Evolutionary conservation across 2,888 invertebrate species (phyloP).

Genomic region (Pterostichus madidus): DNA sequence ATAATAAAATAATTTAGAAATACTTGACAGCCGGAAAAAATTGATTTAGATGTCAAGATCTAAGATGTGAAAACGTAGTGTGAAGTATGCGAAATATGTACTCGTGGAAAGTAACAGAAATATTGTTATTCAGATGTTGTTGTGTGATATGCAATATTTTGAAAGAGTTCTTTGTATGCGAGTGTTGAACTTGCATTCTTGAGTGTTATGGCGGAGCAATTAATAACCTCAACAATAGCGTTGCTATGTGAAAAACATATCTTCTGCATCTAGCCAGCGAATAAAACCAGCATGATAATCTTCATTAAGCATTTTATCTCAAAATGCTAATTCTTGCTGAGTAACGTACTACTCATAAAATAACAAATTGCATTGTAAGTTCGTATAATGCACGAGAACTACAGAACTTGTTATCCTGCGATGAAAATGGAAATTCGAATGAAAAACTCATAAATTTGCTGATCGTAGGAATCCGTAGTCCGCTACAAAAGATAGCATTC

Average conservation of each 20-base stretch:
- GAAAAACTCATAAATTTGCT: slow-evolving; percentile 56
- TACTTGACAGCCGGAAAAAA: too few relatives aligned
- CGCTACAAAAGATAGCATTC: slow-evolving; percentile 51
- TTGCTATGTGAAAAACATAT: slow-evolving; percentile 17
- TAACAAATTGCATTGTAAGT: slow-evolving; percentile 51
- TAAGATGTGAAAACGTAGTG: too few relatives aligned
- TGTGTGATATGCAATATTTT: background rate
- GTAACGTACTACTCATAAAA: slow-evolving; percentile 13
- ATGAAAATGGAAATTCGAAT: slow-evolving; percentile 54
- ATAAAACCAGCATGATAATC: slow-evolving; percentile 42
- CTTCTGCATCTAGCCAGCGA: slow-evolving; percentile 7
- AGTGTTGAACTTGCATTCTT: slow-evolving; percentile 42
- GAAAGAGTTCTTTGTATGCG: slow-evolving; percentile 21
- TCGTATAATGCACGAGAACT: slow-evolving; percentile 31
- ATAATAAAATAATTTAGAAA: too few relatives aligned
- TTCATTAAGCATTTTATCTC: slow-evolving; percentile 46
- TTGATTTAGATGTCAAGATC: too few relatives aligned
- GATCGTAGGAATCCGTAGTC: slow-evolving; percentile 49
- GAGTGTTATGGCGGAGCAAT: background rate
- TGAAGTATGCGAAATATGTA: too few relatives aligned
- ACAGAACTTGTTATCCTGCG: slow-evolving; percentile 40
- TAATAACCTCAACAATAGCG: slow-evolving; percentile 28
- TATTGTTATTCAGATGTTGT: background rate
- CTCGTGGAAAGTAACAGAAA: background rate
- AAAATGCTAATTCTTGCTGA: slow-evolving; percentile 41